Conservation (phyloP, 2,797 vertebrate species). For the Lagorchestes hirsutus region DNA sequence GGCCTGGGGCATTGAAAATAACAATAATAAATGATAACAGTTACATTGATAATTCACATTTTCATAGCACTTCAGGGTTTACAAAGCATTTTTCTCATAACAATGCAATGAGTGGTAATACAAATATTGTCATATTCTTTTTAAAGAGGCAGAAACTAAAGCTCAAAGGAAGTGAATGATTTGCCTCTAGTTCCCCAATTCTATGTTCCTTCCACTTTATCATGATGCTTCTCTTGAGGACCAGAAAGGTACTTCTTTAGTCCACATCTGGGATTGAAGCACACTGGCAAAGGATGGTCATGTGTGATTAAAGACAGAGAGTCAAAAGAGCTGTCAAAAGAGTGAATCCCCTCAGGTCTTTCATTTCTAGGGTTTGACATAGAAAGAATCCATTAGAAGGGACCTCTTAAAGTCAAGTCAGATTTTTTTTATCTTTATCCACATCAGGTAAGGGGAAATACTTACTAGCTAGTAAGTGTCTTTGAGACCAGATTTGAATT, state of each 20-base stretch:
- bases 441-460: neutral
- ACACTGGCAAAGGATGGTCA: neutral
- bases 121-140: neutral
- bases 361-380: neutral
- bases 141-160: neutral
- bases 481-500: neutral
- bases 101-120: neutral
- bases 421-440: neutral
- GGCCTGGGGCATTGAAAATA: neutral
- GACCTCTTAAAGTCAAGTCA: neutral
- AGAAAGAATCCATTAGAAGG: neutral
- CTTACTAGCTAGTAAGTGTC: too few species aligned
- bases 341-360: neutral
- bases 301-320: too few species aligned
- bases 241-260: neutral
- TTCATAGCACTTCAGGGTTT: neutral
- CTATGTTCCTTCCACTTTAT: neutral
- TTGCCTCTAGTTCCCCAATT: neutral
- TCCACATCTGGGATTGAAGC: neutral
- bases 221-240: neutral
- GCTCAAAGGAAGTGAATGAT: neutral
- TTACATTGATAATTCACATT: neutral
- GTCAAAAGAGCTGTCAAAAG: neutral
- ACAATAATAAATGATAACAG: neutral
- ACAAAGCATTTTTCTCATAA: neutral